Base-by-base conservation (phyloP, 2,113 vertebrate genomes). In the Poeciliopsis retropinna region DNA sequence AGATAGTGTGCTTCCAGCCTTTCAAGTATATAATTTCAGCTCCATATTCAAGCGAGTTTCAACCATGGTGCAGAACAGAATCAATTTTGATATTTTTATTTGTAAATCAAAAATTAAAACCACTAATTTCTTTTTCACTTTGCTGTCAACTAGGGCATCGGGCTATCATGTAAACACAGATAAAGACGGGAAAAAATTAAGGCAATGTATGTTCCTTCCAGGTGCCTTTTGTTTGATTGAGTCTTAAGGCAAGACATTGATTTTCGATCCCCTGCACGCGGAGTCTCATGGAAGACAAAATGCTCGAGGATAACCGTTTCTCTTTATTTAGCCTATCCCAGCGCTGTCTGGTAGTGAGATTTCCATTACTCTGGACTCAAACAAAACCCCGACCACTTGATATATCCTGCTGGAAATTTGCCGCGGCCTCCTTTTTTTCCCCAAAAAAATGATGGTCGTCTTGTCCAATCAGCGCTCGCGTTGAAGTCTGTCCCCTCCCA, bases 401-500 rank as follows among this genome's bases (percentile, higher is more conserved):
- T 27, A 54, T 37, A 69, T 65, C 61, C 64, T 41, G 51, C 83
- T 86, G 88, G 88, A 89, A 57, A 88, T 84, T 91, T 92, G 84
- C 89, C 81, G 81, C 88, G 87, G 90, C 86, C 83, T 85, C 85
- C 60, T 75, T 76, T 69, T 78, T 78, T 79, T 80, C 29, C 29
- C 29, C 30, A 31, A 31, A 31, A 60, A 85, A 94, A 67, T 88
- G 93, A 93, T 77, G 29, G 68, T 0, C 32, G 34, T 82, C 72
- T 84, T 85, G 77, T 64, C 93, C 93, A 95, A 95, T 93, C 79
- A 5, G 28, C 25, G 2, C 39, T 14, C 17, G 2, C 8, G 14
- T 2, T 15, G 28, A 3, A 0, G 32, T 37, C n/a, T 61, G 70
- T 31, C 77, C 81, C 92, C 92, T 87, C 94, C 93, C 11, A 1